phyloP scores from a whole-genome alignment of 2,113 vertebrate species.

The Muntiacus reevesi region DNA sequence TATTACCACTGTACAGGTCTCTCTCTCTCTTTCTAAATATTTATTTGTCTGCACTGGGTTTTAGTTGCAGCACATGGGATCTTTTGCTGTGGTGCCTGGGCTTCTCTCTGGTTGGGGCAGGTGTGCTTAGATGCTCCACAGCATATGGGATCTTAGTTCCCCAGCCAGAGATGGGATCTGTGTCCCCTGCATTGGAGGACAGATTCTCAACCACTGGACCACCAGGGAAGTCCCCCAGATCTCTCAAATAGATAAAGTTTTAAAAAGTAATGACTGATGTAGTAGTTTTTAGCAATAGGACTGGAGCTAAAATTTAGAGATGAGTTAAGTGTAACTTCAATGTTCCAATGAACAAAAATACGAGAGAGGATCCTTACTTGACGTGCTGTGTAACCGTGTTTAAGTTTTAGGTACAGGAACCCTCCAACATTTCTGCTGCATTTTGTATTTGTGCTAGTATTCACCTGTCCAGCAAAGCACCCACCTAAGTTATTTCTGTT shows the following conservation, averaged over 20 bases:
- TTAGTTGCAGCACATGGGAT: background rate
- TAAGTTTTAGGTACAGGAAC: background rate
- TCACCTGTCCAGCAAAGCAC: background rate
- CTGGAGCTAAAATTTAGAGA: background rate
- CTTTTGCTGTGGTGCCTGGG: background rate
- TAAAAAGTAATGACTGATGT: background rate
- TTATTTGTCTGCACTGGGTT: background rate
- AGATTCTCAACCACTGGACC: background rate
- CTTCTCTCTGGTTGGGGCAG: background rate
- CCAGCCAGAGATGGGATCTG: background rate
- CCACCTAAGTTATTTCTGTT: background rate
- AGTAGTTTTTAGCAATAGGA: background rate
- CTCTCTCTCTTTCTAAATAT: background rate
- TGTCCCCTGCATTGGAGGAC: background rate
- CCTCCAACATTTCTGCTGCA: background rate
- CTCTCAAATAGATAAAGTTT: background rate
- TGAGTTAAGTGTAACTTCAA: background rate
- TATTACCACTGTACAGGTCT: background rate
- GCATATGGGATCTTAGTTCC: background rate
- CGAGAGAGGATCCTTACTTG: background rate
- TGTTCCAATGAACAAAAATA: background rate
- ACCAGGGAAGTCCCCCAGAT: background rate
- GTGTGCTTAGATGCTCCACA: background rate
- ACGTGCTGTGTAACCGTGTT: background rate
- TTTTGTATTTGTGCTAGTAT: background rate